Base-by-base conservation (phyloP, 2,113 vertebrate genomes). In the Dasypus novemcinctus region DNA sequence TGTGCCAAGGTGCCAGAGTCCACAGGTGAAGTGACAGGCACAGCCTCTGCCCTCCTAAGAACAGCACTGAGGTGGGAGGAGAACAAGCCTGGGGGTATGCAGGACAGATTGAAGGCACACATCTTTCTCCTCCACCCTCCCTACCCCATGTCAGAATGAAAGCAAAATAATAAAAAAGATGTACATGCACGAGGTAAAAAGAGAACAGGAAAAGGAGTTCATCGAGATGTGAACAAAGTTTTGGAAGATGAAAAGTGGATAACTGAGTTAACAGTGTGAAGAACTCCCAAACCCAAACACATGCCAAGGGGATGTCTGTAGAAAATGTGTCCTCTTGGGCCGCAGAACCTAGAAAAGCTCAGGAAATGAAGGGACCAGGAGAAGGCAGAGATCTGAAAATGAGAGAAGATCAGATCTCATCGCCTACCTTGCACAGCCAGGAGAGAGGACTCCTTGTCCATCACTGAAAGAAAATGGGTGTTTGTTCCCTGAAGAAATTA, bases 181-280 rank as follows among this genome's bases (percentile, higher is more conserved):
- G 3, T 27, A 33, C 1, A 1, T 1, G 4, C 49, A 31, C 6
- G 61, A 66, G 31, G 27, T 13, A 21, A 64, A 33, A 43, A 52
- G 17, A 64, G 14, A 46, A 25, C 1, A n/a, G 59, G 27, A 12
- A 12, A 5, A 43, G 63, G n/a, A 31, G 18, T 17, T 14, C 17
- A 21, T 2, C 2, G 0, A 41, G 18, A 29, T 1, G 38, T 17
- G 68, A 18, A 2, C 52, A 15, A 15, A 46, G 8, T 25, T 46
- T 38, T 57, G 12, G 23, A 80, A 74, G 31, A 43, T 13, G 8
- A 23, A 59, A 25, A 25, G 31, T 3, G 18, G 46, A 27, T 6
- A 7, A 23, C 1, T 2, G 41, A 31, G 49, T 1, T 0, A 10
- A 17, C 7, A 38, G 25, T 1, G 9, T 9, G 8, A 69, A 12